Base-by-base conservation (phyloP, 2,888 invertebrate species). In the Phoenoteleia sp. region DNA sequence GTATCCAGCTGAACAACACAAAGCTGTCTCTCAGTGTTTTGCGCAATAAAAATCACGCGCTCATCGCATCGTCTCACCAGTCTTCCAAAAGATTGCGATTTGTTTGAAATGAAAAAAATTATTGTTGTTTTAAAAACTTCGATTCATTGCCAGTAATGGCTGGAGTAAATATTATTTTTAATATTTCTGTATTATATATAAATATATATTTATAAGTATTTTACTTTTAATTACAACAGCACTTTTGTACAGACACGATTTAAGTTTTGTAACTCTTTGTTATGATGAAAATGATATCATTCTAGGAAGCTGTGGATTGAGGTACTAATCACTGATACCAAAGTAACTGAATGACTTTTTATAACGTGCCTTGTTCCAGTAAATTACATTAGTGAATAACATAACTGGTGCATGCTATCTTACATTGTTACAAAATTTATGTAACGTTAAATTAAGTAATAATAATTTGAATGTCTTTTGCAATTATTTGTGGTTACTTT, bases 1-100 rank as follows among this genome's bases (percentile, higher is more conserved):
- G n/a, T n/a, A n/a, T 11, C 85, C 89, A 17, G 49, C 66, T 23
- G 89, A 90, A 33, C 72, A 64, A 5, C 64, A 47, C 1, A 15
- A n/a, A 0, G 25, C 11, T 54, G 27, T 80, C 15, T 15, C 27
- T 23, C 29, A 79, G 27, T n/a, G 42, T 25, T 71, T 54, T 36
- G 33, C 23, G n/a, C 39, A 54, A 15, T 33, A 36, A 23, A 52
- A n/a, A 13, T 29, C 3, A 5, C 13, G 6, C 21, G n/a, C 5
- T 49, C 27, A 13, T 33, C 7, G 19, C 33, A 33, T 9, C 11
- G 5, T 49, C 25, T 36, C 49, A 23, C 13, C 47, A 49, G 74
- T 75, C 64, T 75, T 75, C 74, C 74, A 25, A 56, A 27, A 27
- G 0, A 49, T 17, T 25, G 27, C 9, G 54, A 47, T 47, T 17